These are phyloP conservation scores for Ectemnius lituratus DNA, from an alignment of 2,888 invertebrate genomes.

Conservation along the genomic window DNA sequence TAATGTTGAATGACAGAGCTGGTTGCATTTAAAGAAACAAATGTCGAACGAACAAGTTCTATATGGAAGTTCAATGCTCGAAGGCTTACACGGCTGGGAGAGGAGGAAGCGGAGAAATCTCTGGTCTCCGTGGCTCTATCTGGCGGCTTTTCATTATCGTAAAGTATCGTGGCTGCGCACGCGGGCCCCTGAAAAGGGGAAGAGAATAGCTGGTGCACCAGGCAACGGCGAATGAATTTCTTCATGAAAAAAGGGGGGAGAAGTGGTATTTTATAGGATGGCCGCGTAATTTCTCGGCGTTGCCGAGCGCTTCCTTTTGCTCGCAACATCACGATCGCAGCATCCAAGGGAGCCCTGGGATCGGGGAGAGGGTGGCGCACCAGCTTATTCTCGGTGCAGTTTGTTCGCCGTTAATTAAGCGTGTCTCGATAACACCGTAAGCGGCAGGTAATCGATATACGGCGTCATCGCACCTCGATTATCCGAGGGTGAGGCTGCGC, in stretches of 20 bases:
- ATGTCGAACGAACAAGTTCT: too few relatives aligned
- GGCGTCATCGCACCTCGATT: constrained; percentile 51
- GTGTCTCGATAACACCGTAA: constrained; percentile 57
- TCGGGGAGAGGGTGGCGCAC: neutral
- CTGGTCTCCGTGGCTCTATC: constrained; percentile 38
- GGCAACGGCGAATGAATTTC: constrained; percentile 32
- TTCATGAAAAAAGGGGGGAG: constrained; percentile 27
- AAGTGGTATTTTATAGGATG: constrained; percentile 46
- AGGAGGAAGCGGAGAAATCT: constrained; percentile 22
- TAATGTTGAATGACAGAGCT: too few relatives aligned
- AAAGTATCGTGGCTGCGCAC: constrained; percentile 26
- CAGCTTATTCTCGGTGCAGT: constrained; percentile 48
- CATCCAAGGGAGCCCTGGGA: neutral
- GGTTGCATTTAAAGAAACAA: too few relatives aligned
- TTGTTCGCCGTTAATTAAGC: constrained; percentile 60
- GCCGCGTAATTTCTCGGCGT: constrained; percentile 42
- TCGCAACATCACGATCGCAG: constrained; percentile 44
- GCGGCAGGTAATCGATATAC: constrained; percentile 58
- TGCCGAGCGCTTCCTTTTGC: constrained; percentile 19
- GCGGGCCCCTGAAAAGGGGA: constrained; percentile 33
- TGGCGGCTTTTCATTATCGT: constrained; percentile 31
- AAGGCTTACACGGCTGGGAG: neutral
- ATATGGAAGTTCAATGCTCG: too few relatives aligned
- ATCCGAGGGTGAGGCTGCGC: constrained; percentile 24
- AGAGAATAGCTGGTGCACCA: constrained; percentile 35